Evolutionary conservation across 2,113 vertebrate genomes (phyloP).

Genomic region (Cyprinus carpio): DNA sequence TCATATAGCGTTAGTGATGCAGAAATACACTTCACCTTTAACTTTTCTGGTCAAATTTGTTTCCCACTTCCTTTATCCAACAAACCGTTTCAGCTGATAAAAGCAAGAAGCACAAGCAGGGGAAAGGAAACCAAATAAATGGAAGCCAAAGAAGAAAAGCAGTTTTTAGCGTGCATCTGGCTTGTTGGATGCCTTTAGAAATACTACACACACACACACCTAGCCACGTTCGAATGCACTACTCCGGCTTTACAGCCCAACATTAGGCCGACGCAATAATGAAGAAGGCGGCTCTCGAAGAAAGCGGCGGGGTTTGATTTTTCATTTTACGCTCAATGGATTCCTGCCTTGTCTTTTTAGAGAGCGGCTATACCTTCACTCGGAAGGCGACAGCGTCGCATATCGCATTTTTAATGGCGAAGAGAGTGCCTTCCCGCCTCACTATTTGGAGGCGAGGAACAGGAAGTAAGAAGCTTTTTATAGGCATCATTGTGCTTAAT

Average conservation of each 20-base stretch:
- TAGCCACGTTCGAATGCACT: too few species aligned
- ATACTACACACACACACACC: too few species aligned
- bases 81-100: too few species aligned
- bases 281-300: too few species aligned
- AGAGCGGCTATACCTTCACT: conserved; percentile 65
- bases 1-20: background rate
- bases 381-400: conserved; percentile 33
- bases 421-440: conserved; percentile 64
- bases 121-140: too few species aligned
- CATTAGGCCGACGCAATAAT: too few species aligned
- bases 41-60: conserved; percentile 88
- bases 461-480: conserved; percentile 84
- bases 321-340: conserved; percentile 92
- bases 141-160: too few species aligned
- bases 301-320: too few species aligned
- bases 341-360: conserved; percentile 89
- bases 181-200: too few species aligned
- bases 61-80: conserved; percentile 90
- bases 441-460: conserved; percentile 88
- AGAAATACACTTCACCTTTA: background rate
- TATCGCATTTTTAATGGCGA: conserved; percentile 81
- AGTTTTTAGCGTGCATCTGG: too few species aligned
- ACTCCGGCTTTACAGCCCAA: too few species aligned
- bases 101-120: too few species aligned
- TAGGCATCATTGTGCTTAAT: conserved; percentile 86